phyloP scores from a whole-genome alignment of 2,888 invertebrate species.

The Plebejus argus region DNA sequence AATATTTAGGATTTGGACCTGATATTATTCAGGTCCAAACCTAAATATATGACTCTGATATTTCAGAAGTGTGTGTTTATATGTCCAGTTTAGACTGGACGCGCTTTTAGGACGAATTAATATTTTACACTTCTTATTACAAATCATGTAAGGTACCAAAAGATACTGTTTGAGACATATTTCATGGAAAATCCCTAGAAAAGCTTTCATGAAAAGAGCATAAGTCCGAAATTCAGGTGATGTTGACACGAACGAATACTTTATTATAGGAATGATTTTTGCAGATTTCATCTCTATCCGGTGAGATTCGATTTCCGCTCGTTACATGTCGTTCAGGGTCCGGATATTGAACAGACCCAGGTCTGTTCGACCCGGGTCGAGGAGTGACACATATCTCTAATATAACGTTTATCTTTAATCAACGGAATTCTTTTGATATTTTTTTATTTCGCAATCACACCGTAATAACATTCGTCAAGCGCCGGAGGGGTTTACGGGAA shows the following conservation, averaged over 20 bases:
- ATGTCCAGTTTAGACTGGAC: too few species aligned
- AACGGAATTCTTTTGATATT: slow-evolving; percentile 29
- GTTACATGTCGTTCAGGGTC: slow-evolving; percentile 59
- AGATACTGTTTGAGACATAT: not conserved
- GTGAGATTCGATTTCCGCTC: slow-evolving; percentile 58
- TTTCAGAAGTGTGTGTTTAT: too few species aligned
- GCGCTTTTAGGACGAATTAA: not conserved
- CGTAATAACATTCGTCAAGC: slow-evolving; percentile 68
- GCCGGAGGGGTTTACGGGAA: slow-evolving; percentile 53
- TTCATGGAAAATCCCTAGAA: not conserved
- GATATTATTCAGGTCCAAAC: too few species aligned
- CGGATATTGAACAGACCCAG: slow-evolving; percentile 65
- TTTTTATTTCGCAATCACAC: slow-evolving; percentile 56
- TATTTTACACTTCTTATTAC: not conserved
- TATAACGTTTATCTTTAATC: slow-evolving; percentile 28
- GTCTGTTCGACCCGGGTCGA: slow-evolving; percentile 40
- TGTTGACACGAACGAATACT: slow-evolving; percentile 5
- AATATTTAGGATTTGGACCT: too few species aligned
- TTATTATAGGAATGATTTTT: slow-evolving; percentile 22
- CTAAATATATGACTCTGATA: too few species aligned
- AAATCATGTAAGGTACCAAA: not conserved
- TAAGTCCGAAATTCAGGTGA: not conserved
- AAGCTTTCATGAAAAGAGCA: not conserved
- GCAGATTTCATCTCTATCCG: slow-evolving; percentile 43
- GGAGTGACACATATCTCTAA: slow-evolving; percentile 14